Percentiles rank a stretch among this genome's conserved stretches.
These are phyloP conservation scores for Pygocentrus nattereri DNA, from an alignment of 2,797 vertebrate genomes.

Conservation along the genomic window DNA sequence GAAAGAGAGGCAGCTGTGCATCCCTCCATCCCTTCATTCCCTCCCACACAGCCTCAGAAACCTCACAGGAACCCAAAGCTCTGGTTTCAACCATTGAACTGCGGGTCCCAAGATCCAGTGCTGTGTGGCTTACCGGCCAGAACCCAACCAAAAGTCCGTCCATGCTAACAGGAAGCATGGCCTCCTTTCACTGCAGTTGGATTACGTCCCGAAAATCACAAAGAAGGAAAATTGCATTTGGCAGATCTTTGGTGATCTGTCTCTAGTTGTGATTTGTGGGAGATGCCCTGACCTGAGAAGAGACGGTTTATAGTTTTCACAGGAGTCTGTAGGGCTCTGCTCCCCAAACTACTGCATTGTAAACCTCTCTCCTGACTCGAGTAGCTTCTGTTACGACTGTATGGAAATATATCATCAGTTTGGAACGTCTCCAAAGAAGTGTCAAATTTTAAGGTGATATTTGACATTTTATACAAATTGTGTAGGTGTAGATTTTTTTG, in stretches of 20 bases:
- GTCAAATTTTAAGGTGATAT: no score
- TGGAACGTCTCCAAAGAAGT: not conserved
- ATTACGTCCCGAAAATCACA: slow-evolving; percentile 31
- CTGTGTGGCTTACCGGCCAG: slow-evolving; percentile 50
- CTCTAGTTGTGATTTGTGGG: not conserved
- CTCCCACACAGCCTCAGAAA: slow-evolving; percentile 53
- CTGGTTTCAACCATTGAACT: slow-evolving; percentile 63
- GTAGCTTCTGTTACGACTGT: slow-evolving; percentile 6
- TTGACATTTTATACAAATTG: no score
- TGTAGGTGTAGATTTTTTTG: no score
- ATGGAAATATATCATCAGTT: not conserved
- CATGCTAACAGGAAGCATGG: slow-evolving; percentile 34
- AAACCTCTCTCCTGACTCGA: not conserved
- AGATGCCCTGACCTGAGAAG: not conserved
- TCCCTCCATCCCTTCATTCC: slow-evolving; percentile 10
- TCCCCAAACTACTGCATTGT: not conserved
- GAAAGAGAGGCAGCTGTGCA: slow-evolving; percentile 41
- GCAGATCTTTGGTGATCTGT: slow-evolving; percentile 12
- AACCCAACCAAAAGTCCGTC: slow-evolving; percentile 39
- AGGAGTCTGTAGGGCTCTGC: slow-evolving; percentile 3
- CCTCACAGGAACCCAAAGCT: slow-evolving; percentile 68
- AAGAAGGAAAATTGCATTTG: slow-evolving; percentile 17
- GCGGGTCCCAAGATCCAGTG: slow-evolving; percentile 56
- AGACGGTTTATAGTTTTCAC: slow-evolving; percentile 21
- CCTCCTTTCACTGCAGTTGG: not conserved